Evolutionary conservation across 2,888 invertebrate species (phyloP).

Genomic region (Hipparchia sbordonii): DNA sequence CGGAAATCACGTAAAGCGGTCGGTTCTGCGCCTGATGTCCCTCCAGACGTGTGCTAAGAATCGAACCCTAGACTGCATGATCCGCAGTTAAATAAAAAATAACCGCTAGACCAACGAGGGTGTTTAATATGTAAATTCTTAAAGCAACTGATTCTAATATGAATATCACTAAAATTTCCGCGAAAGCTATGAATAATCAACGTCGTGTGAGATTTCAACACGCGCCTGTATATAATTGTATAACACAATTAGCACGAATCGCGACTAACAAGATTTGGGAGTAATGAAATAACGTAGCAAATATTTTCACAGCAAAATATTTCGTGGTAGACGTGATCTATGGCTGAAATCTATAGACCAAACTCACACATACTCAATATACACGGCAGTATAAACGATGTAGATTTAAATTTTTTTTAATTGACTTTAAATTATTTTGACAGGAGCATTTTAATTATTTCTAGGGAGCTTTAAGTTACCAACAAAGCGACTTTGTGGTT

Average conservation of each 20-base stretch:
- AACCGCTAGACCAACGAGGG: no score
- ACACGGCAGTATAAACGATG: neutral
- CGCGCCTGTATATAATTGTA: slow-evolving; percentile 12
- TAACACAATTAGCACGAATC: slow-evolving; percentile 14
- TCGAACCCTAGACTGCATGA: no score
- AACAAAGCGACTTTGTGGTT: slow-evolving; percentile 11
- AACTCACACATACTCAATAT: no score
- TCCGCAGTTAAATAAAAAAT: no score
- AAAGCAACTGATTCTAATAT: neutral
- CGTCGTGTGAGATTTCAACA: slow-evolving; percentile 14
- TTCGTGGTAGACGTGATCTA: neutral
- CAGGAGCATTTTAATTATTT: neutral
- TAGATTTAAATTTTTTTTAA: neutral
- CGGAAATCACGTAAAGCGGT: no score
- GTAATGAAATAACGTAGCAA: neutral
- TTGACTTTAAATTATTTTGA: neutral
- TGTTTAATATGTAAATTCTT: slow-evolving; percentile 4
- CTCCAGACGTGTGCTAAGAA: no score
- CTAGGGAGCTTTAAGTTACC: neutral
- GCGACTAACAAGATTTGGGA: slow-evolving; percentile 5
- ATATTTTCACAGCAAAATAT: neutral
- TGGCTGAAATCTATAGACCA: no score
- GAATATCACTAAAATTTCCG: slow-evolving; percentile 11
- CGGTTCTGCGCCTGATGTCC: no score
- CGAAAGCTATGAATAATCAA: slow-evolving; percentile 31